Evolutionary conservation across 2,113 vertebrate genomes (phyloP).

Genomic region (Ornithorhynchus anatinus): DNA sequence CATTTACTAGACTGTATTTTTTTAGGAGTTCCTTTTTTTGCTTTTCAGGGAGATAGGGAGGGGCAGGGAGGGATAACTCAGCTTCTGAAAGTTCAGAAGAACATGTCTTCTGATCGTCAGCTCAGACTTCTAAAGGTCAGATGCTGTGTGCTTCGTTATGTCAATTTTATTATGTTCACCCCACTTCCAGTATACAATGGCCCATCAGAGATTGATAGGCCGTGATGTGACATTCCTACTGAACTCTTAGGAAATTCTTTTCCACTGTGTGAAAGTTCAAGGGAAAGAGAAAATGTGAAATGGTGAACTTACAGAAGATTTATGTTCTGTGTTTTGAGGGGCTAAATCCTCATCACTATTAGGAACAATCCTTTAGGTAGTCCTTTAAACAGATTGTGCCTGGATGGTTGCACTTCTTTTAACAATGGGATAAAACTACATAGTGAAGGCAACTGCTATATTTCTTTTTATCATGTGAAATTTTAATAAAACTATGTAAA

Average conservation of each 20-base stretch:
- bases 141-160: slow-evolving; percentile 54
- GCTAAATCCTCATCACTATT: slow-evolving; percentile 53
- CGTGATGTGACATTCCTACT: slow-evolving; percentile 49
- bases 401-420: background rate
- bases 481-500: slow-evolving; percentile 36
- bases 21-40: too few species aligned
- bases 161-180: slow-evolving; percentile 63
- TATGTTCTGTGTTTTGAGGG: slow-evolving; percentile 67
- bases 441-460: too few species aligned
- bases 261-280: slow-evolving; percentile 62
- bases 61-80: slow-evolving; percentile 54
- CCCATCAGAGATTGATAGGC: slow-evolving; percentile 57
- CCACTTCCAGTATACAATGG: slow-evolving; percentile 57
- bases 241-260: slow-evolving; percentile 60
- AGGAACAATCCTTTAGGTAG: slow-evolving; percentile 38
- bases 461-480: slow-evolving; percentile 1
- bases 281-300: slow-evolving; percentile 59
- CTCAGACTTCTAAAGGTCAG: slow-evolving; percentile 61
- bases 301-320: slow-evolving; percentile 54
- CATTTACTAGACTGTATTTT: slow-evolving; percentile 60
- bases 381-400: background rate
- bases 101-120: slow-evolving; percentile 47
- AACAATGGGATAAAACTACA: too few species aligned
- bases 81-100: slow-evolving; percentile 52
- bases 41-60: too few species aligned